Conservation (phyloP, 2,797 vertebrate genomes). For the Lutjanus argentimaculatus region DNA sequence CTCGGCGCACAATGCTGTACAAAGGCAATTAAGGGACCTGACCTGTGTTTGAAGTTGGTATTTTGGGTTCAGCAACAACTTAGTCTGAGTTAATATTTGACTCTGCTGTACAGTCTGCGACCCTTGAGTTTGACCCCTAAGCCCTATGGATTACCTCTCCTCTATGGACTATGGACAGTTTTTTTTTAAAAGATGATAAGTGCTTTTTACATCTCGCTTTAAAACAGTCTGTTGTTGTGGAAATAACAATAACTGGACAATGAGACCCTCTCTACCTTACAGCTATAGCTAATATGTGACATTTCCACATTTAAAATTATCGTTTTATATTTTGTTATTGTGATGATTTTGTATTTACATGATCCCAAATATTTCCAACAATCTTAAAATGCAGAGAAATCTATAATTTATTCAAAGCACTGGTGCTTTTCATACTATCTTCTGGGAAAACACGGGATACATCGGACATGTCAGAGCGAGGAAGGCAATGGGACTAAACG, state of each 20-base stretch:
- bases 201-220: not conserved
- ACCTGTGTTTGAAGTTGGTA: conserved; percentile 9
- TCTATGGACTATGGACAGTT: conserved; percentile 3
- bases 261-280: not conserved
- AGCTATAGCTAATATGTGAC: not conserved
- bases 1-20: not conserved
- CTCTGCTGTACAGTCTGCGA: not conserved
- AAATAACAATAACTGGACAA: too few species aligned
- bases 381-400: too few species aligned
- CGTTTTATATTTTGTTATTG: too few species aligned
- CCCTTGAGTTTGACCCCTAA: not conserved
- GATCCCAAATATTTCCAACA: too few species aligned
- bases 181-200: not conserved
- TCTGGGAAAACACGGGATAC: too few species aligned
- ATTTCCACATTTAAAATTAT: too few species aligned
- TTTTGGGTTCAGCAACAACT: not conserved
- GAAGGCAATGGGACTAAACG: too few species aligned
- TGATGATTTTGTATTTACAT: too few species aligned
- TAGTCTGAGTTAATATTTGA: conserved; percentile 66
- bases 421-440: too few species aligned
- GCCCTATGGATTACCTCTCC: not conserved
- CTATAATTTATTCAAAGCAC: too few species aligned
- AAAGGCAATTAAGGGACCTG: not conserved
- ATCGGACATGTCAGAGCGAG: too few species aligned
- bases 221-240: not conserved